These are phyloP conservation scores for Priocnemis perturbator DNA, from an alignment of 2,888 invertebrate species.

Conservation along the genomic window DNA sequence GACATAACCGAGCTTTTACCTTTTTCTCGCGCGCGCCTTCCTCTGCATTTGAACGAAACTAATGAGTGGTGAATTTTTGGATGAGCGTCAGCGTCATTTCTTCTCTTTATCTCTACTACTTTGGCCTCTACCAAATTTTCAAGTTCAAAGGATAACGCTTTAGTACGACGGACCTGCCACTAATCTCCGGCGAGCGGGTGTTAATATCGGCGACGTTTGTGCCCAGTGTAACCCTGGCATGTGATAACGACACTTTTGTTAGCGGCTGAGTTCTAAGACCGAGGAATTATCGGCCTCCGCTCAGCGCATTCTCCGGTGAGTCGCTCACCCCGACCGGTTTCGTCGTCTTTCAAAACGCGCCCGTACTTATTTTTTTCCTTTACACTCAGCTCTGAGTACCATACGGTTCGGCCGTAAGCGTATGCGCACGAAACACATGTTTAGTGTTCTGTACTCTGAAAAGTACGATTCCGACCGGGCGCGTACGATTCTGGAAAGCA, in stretches of 20 bases:
- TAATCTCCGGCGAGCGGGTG: slow-evolving; percentile 9
- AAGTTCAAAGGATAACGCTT: slow-evolving; percentile 10
- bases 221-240: slow-evolving; percentile 4
- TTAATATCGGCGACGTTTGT: slow-evolving; percentile 14
- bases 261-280: neutral
- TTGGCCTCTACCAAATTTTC: neutral
- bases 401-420: too few relatives aligned
- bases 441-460: too few relatives aligned
- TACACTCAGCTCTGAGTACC: too few relatives aligned
- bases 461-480: too few relatives aligned
- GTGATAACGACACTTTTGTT: slow-evolving; percentile 1
- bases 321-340: too few relatives aligned
- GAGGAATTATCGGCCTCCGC: neutral
- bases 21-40: neutral
- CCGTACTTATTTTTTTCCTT: too few relatives aligned
- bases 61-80: too few relatives aligned
- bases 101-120: neutral
- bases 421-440: too few relatives aligned
- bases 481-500: too few relatives aligned
- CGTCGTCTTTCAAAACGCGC: too few relatives aligned
- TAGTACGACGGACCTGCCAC: slow-evolving; percentile 19
- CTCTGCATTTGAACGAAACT: neutral
- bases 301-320: neutral
- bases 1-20: neutral
- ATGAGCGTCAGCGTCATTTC: neutral